Evolutionary conservation across 2,113 vertebrate species (phyloP).

Genomic region (Calcarius ornatus): DNA sequence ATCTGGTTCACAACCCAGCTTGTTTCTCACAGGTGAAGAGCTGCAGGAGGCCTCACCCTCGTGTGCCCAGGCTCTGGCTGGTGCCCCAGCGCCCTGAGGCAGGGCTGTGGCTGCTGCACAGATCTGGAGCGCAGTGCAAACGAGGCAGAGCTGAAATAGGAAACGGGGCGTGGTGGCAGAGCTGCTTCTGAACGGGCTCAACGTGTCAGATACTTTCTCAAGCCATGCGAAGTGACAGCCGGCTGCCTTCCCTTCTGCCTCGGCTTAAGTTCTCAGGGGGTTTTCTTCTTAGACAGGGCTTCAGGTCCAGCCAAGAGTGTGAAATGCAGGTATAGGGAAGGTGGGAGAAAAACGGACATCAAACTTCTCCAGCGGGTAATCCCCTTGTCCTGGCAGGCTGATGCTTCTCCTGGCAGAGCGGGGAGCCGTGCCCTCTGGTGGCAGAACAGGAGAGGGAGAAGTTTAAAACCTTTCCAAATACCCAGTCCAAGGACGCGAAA

Average conservation of each 20-base stretch:
- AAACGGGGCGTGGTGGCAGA: background rate
- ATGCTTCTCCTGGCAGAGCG: background rate
- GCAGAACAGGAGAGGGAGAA: background rate
- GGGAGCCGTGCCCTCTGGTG: conserved; percentile 32
- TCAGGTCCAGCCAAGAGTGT: background rate
- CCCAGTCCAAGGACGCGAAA: background rate
- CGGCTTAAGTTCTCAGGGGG: background rate
- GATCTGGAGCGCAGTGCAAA: background rate
- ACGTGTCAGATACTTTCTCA: background rate
- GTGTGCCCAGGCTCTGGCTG: rapidly evolving
- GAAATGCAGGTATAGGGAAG: background rate
- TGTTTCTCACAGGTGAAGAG: background rate
- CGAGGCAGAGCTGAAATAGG: background rate
- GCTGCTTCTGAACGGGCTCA: background rate
- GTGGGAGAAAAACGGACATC: background rate
- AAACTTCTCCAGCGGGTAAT: background rate
- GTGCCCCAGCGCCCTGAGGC: background rate
- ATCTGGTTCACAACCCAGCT: background rate
- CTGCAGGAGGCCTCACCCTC: background rate
- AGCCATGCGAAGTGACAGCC: rapidly evolving
- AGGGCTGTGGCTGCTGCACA: background rate
- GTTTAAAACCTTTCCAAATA: background rate
- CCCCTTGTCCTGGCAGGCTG: background rate
- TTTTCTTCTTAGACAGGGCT: background rate
- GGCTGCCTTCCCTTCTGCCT: background rate